These are phyloP conservation scores for Diplolepis rosae DNA, from an alignment of 2,888 invertebrate species.

Conservation along the genomic window DNA sequence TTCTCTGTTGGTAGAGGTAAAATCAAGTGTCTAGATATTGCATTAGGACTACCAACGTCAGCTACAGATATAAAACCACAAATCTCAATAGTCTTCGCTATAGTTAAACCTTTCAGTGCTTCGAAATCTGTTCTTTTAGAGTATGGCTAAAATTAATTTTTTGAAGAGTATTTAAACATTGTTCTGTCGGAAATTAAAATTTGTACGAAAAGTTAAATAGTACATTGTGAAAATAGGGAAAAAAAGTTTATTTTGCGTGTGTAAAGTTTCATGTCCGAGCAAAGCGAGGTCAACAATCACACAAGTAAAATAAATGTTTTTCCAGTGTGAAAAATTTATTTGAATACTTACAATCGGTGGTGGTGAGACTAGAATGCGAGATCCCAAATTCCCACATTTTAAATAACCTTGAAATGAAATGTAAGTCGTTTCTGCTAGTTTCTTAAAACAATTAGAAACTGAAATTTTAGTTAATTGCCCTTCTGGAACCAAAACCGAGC, in stretches of 20 bases:
- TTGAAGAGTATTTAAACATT: neutral
- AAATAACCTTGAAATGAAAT: conserved; percentile 83
- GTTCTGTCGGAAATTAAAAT: neutral
- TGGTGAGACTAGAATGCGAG: conserved; percentile 83
- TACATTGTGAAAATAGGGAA: conserved; percentile 12
- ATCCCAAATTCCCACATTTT: conserved; percentile 85
- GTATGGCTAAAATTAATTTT: conserved; percentile 73
- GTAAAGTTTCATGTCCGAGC: too few species aligned
- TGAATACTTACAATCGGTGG: conserved; percentile 78
- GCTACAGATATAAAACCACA: conserved; percentile 91
- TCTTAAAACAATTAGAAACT: conserved; percentile 74
- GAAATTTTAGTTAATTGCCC: conserved; percentile 73
- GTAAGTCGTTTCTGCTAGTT: conserved; percentile 83
- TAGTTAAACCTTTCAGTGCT: conserved; percentile 76
- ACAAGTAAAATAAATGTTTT: too few species aligned
- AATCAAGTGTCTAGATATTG: conserved; percentile 91
- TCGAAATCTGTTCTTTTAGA: conserved; percentile 80
- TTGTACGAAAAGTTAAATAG: neutral
- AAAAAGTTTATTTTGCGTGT: too few species aligned
- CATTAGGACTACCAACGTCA: conserved; percentile 93
- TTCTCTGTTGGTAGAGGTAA: conserved; percentile 80
- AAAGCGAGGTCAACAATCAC: too few species aligned
- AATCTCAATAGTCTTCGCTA: conserved; percentile 86
- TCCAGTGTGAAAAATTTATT: conserved; percentile 34
- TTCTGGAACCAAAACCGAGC: conserved; percentile 78